phyloP scores from a whole-genome alignment of 2,797 vertebrate species.

The Alcedo atthis region DNA sequence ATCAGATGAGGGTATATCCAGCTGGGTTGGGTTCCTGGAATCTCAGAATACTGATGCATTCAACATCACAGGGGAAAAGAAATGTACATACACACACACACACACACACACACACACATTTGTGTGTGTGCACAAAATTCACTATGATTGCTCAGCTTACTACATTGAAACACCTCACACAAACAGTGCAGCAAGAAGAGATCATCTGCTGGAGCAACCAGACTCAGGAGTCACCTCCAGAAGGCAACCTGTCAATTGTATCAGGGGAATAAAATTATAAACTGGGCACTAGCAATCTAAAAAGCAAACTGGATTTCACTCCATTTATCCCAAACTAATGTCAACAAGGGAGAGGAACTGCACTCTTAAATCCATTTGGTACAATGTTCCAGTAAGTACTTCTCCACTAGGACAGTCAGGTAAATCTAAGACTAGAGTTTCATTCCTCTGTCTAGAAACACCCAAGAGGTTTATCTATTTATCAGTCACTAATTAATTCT shows the following conservation, averaged over 20 bases:
- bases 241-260: not conserved
- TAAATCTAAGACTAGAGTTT: not conserved
- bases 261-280: not conserved
- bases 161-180: not conserved
- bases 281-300: not conserved
- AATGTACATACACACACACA: not conserved
- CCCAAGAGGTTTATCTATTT: not conserved
- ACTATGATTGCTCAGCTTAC: not conserved
- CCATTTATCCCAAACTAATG: not conserved
- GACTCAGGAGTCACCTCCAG: not conserved
- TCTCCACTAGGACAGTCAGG: not conserved
- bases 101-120: too few relatives aligned
- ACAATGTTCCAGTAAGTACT: not conserved
- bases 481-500: not conserved
- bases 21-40: not conserved
- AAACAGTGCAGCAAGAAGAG: not conserved
- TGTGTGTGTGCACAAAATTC: not conserved
- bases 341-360: not conserved
- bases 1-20: not conserved
- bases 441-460: not conserved
- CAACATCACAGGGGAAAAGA: not conserved
- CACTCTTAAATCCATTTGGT: not conserved
- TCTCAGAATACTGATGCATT: not conserved
- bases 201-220: not conserved
- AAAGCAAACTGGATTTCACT: not conserved